phyloP scores from a whole-genome alignment of 2,888 invertebrate species.

The Lepidochitona cinerea region DNA sequence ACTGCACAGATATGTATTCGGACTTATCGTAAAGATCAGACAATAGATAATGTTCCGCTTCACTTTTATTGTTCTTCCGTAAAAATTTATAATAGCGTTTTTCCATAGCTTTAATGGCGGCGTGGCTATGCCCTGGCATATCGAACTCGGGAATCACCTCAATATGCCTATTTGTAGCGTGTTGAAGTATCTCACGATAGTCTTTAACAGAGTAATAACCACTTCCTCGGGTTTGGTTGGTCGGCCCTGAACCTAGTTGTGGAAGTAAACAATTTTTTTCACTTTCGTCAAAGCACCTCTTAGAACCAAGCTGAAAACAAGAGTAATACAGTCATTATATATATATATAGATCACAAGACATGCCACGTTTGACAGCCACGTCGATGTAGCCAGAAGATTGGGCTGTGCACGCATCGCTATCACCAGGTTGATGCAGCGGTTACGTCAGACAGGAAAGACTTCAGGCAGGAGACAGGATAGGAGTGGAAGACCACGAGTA shows the following conservation, averaged over 20 bases:
- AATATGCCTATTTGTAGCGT: conserved; percentile 46
- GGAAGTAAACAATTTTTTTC: conserved; percentile 43
- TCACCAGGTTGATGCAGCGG: no score
- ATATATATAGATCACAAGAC: no score
- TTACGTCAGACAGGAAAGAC: no score
- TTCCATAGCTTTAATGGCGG: conserved; percentile 27
- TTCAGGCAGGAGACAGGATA: no score
- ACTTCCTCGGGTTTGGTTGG: conserved; percentile 20
- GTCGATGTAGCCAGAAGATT: no score
- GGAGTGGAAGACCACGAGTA: no score
- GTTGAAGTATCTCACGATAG: conserved; percentile 46
- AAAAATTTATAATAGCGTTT: not conserved
- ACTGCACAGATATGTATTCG: conserved; percentile 46
- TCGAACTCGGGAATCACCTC: conserved; percentile 64
- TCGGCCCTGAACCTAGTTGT: conserved; percentile 47
- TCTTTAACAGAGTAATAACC: conserved; percentile 46
- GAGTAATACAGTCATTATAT: no score
- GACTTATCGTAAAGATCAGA: conserved; percentile 32
- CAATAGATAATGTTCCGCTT: not conserved
- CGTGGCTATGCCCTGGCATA: conserved; percentile 53
- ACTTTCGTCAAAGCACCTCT: conserved; percentile 39
- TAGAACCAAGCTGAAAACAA: conserved; percentile 9
- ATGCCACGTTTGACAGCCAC: no score
- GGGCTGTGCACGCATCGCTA: no score
- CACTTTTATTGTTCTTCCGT: not conserved